Evolutionary conservation across 2,797 vertebrate species (phyloP), one percentile per base, ranked within the genome.

Genomic region (Columba guinea): DNA sequence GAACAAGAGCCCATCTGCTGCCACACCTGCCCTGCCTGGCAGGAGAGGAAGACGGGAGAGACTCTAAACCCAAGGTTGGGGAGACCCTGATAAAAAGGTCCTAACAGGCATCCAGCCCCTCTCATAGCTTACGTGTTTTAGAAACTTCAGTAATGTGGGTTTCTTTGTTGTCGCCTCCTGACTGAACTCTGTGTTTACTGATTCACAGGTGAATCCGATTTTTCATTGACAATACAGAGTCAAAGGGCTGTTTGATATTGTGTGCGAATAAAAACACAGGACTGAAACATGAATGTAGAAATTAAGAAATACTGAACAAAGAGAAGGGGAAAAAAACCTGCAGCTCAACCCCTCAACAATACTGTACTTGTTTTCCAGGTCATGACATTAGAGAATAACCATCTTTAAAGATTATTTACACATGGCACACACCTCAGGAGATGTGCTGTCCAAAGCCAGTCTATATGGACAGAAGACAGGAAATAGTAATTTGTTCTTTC

Each of bases 401-500:
- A 22, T 26, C 59, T 83, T 82, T n/a, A 41, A 49, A 41, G 89
- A 84, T 59, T 9, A 4, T 55, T 91, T 76, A 48, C 69, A 84
- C 39, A 41, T 15, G 41, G 87, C 18, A 73, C 62, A 41, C 63
- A 63, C 85, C 85, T 94, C 91, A 49, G 85, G 82, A 86, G 55
- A 59, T 6, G 48, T 32, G 41, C 44, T 55, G 60, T 52, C 92
- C 92, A 78, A 91, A 89, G 89, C 1, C 48, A 28, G 12, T 3
- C 69, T 39, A 19, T 35, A 71, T 6, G 32, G 64, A 88, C 55
- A 71, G 73, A 64, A 86, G 74, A 78, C 4, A 87, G 62, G 87
- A 92, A 93, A 92, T 15, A 79, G 58, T 65, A 11, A 51, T 85
- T 93, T 94, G 26, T 44, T 91, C 65, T 91, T 82, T 94, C 62